Percentiles rank a stretch among this genome's conserved stretches.
These are phyloP conservation scores for Pachycephala philippinensis DNA, from an alignment of 2,113 vertebrate genomes.

Conservation along the genomic window DNA sequence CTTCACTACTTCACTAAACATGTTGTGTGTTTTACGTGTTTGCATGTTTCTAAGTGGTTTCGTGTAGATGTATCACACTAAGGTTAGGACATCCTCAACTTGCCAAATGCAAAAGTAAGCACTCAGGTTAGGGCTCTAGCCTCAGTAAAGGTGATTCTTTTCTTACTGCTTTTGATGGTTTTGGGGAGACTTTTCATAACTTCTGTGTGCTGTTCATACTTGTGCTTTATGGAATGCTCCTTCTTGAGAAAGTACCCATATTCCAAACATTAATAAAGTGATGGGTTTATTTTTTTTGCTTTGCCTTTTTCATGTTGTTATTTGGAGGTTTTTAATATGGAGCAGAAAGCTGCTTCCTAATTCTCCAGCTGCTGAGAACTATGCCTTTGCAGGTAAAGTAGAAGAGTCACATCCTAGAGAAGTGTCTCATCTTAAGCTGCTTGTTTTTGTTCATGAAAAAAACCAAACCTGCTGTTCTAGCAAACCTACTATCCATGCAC, in stretches of 20 bases:
- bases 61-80: background rate
- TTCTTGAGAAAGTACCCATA: background rate
- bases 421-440: background rate
- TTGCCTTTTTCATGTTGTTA: background rate
- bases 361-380: background rate
- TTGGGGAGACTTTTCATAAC: background rate
- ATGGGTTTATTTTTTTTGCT: background rate
- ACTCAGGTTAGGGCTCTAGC: background rate
- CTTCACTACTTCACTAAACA: background rate
- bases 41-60: background rate
- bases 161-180: background rate
- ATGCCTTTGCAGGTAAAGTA: background rate
- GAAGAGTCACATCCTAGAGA: background rate
- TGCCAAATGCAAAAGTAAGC: background rate
- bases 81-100: background rate
- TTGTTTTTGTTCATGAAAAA: background rate
- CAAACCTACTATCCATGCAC: accelerated
- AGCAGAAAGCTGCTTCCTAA: background rate
- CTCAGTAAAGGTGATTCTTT: background rate
- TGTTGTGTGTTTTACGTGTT: background rate
- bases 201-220: background rate
- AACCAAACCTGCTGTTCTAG: background rate
- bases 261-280: background rate
- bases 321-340: background rate
- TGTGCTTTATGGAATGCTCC: background rate